phyloP scores from a whole-genome alignment of 2,888 invertebrate genomes.

The Nomada hirtipes region DNA sequence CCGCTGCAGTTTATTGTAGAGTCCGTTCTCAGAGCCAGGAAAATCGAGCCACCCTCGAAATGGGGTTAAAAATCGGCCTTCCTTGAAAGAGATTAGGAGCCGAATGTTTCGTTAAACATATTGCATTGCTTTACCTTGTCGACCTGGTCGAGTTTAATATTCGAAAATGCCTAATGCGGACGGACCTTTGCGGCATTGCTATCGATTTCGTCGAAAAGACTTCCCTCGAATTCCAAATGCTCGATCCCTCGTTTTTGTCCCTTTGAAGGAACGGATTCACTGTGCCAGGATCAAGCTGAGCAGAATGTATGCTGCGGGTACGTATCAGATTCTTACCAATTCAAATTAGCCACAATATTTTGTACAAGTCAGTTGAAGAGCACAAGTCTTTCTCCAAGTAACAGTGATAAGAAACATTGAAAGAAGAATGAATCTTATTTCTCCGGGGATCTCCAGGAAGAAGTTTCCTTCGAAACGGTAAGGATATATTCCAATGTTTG shows the following conservation, averaged over 20 bases:
- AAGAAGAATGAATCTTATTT: too few relatives aligned
- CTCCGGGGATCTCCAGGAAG: not conserved
- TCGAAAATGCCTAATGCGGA: not conserved
- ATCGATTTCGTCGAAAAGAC: not conserved
- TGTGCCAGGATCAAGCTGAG: not conserved
- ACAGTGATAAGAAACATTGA: too few relatives aligned
- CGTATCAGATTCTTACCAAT: slow-evolving; percentile 1
- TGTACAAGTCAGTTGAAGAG: too few relatives aligned
- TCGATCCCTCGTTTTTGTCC: not conserved
- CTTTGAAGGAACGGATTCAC: slow-evolving; percentile 6
- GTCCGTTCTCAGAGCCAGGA: slow-evolving; percentile 17
- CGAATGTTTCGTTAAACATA: not conserved
- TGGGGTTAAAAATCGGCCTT: slow-evolving; percentile 8
- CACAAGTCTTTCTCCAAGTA: too few relatives aligned
- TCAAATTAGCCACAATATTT: not conserved
- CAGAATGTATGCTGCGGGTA: too few relatives aligned
- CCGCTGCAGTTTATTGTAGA: slow-evolving; percentile 10
- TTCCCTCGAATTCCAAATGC: not conserved
- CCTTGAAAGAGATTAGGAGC: not conserved
- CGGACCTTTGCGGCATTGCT: not conserved
- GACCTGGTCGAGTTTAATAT: not conserved
- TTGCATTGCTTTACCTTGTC: not conserved
- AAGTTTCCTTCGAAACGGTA: too few relatives aligned
- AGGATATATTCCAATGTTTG: not conserved
- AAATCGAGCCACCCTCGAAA: slow-evolving; percentile 3